phyloP scores from a whole-genome alignment of 2,113 vertebrate genomes.

The Pimephales promelas region DNA sequence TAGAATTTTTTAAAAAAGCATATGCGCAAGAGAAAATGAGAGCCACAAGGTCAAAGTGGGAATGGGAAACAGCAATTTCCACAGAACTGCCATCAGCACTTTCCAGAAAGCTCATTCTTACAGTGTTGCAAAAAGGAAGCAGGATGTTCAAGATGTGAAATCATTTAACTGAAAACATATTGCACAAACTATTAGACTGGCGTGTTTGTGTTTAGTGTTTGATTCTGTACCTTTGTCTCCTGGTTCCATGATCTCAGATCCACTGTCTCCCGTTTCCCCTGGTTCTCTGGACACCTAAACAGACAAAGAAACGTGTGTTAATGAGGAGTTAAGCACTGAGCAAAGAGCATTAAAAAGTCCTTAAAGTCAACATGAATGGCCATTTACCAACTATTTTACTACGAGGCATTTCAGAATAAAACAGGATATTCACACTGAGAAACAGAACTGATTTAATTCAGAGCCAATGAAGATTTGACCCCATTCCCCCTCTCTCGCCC shows the following conservation, averaged over 20 bases:
- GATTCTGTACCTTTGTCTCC: slow-evolving; percentile 68
- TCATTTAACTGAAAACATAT: neutral
- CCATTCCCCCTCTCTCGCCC: neutral
- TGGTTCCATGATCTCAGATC: slow-evolving; percentile 78
- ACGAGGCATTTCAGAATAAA: neutral
- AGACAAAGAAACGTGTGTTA: slow-evolving; percentile 48
- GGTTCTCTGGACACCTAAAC: slow-evolving; percentile 76
- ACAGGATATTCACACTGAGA: neutral
- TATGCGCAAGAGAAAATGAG: slow-evolving; percentile 25
- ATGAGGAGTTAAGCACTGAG: neutral
- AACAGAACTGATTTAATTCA: neutral
- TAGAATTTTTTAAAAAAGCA: no score
- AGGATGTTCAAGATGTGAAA: neutral
- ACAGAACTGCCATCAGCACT: slow-evolving; percentile 46
- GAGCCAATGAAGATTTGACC: neutral
- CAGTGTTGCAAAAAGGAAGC: neutral
- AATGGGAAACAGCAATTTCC: slow-evolving; percentile 43
- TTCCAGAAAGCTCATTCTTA: slow-evolving; percentile 44
- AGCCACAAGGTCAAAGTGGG: slow-evolving; percentile 55
- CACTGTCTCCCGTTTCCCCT: slow-evolving; percentile 67
- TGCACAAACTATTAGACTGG: neutral
- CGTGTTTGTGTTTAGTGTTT: neutral
- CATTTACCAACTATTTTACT: neutral
- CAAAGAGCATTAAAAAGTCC: neutral
- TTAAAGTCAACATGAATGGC: neutral